Conservation (phyloP, 2,113 vertebrate species). For the Greenwoodochromis staneri region DNA sequence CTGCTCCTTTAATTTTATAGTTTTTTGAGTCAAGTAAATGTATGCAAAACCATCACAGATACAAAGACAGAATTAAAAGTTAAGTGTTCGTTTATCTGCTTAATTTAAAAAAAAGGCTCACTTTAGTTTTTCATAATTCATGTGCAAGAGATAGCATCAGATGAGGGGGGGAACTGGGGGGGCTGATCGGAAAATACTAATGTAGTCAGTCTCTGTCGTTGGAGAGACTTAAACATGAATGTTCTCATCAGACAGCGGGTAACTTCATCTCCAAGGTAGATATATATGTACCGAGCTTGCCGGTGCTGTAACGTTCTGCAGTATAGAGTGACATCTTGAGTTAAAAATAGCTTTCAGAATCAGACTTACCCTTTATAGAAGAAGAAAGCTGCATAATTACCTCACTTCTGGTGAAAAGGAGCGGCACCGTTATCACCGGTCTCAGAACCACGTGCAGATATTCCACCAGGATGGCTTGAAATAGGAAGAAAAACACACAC, state of each 20-base stretch:
- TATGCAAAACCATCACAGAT: background rate
- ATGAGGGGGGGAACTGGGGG: background rate
- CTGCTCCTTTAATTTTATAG: background rate
- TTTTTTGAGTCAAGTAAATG: background rate
- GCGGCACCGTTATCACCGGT: conserved; percentile 77
- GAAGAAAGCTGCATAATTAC: conserved; percentile 50
- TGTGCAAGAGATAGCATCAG: conserved; percentile 1
- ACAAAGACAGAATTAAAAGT: background rate
- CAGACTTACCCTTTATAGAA: background rate
- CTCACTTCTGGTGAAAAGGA: conserved; percentile 86
- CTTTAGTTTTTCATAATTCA: conserved; percentile 32
- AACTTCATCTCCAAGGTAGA: background rate
- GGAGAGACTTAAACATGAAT: conserved; percentile 47
- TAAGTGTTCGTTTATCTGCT: background rate
- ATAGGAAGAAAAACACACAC: background rate
- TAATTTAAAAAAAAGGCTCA: background rate
- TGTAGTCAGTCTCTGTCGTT: conserved; percentile 17
- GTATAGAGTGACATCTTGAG: background rate
- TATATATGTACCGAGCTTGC: background rate
- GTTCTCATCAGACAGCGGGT: conserved; percentile 7
- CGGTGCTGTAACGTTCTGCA: background rate
- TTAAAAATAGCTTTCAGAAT: background rate
- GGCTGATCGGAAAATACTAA: conserved; percentile 33
- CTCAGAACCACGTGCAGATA: conserved; percentile 77
- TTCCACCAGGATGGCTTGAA: conserved; percentile 80